Evolutionary conservation across 2,797 vertebrate genomes (phyloP).

Genomic region (Botia kubotai): DNA sequence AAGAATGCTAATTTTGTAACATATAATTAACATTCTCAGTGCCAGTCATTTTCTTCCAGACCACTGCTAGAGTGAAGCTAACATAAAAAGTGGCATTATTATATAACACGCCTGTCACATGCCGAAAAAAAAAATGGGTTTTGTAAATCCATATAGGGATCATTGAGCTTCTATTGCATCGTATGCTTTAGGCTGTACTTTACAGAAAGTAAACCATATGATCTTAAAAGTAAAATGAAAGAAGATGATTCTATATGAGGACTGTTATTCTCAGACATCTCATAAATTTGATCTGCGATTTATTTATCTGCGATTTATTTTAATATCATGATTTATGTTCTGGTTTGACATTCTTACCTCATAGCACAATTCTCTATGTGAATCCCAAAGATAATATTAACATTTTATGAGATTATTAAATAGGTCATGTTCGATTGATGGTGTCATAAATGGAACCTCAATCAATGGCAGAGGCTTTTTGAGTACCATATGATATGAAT

Average conservation of each 20-base stretch:
- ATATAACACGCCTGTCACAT: not conserved
- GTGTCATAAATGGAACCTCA: conserved; percentile 44
- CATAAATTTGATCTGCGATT: not conserved
- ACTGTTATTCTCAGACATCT: not conserved
- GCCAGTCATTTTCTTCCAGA: no score
- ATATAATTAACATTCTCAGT: no score
- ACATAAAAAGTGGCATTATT: no score
- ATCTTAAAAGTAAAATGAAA: conserved; percentile 22
- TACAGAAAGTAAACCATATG: conserved; percentile 7
- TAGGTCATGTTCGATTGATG: conserved; percentile 50
- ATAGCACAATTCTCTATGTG: conserved; percentile 1
- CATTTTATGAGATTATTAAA: conserved; percentile 33
- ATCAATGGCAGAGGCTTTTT: conserved; percentile 44
- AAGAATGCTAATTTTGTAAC: no score
- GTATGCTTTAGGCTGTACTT: conserved; percentile 10
- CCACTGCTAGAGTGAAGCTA: no score
- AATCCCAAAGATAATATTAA: conserved; percentile 29
- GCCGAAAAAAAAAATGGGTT: not conserved
- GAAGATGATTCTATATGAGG: not conserved
- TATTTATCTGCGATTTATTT: conserved; percentile 32
- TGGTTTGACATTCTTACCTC: conserved; percentile 21
- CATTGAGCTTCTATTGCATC: not conserved
- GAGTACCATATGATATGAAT: conserved; percentile 50
- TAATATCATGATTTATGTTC: conserved; percentile 15
- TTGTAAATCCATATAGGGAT: not conserved